A percentile compares a stretch with the other conserved stretches of the same genome.
Evolutionary conservation across 1,140 invertebrate genomes (phyloP).

Genomic region (Nephila pilipes): DNA sequence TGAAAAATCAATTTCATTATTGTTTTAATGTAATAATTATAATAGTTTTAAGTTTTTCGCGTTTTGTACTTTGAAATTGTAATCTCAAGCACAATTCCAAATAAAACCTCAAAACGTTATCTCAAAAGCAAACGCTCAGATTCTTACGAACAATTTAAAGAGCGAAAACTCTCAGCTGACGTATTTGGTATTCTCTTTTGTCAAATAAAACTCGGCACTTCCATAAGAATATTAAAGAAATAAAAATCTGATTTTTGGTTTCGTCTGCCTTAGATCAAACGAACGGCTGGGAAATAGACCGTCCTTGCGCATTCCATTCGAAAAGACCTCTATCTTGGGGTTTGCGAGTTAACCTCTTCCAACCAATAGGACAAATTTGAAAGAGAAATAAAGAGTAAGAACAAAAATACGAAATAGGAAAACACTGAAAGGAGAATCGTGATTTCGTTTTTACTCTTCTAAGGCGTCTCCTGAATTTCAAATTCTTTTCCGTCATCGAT

Average conservation of each 20-base stretch:
- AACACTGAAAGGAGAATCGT: slow-evolving; percentile 34
- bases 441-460: slow-evolving; percentile 33
- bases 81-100: too few species aligned
- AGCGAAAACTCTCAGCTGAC: not conserved
- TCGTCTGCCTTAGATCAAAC: not conserved
- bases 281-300: slow-evolving; percentile 10
- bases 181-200: slow-evolving; percentile 8
- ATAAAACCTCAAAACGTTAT: too few species aligned
- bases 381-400: slow-evolving; percentile 26
- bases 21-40: too few species aligned
- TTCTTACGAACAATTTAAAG: not conserved
- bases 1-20: too few species aligned
- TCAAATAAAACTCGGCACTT: not conserved
- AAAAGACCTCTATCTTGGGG: slow-evolving; percentile 29
- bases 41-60: too few species aligned
- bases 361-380: slow-evolving; percentile 30
- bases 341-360: slow-evolving; percentile 22
- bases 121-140: not conserved
- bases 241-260: slow-evolving; percentile 24
- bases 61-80: too few species aligned
- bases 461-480: slow-evolving; percentile 36
- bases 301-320: not conserved
- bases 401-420: not conserved
- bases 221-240: slow-evolving; percentile 23
- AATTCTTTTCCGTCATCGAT: slow-evolving; percentile 17